Conservation (phyloP, 2,797 vertebrate genomes). For the Tragopan temminckii region DNA sequence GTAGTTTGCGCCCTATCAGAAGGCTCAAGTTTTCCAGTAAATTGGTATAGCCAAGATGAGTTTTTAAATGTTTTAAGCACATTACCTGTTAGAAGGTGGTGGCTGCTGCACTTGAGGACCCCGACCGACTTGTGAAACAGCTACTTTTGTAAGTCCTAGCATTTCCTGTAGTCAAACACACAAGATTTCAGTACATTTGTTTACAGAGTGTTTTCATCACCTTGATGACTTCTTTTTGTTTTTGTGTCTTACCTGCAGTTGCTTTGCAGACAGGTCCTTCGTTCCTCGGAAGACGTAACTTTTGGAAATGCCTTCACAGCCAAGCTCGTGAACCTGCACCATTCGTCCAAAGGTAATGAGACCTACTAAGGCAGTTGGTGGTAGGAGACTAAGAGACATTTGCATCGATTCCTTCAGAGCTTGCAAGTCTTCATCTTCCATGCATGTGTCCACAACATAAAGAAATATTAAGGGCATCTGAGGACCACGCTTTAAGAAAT, state of each 20-base stretch:
- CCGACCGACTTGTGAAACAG: constrained; percentile 87
- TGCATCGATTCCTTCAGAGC: constrained; percentile 97
- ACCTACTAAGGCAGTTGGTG: constrained; percentile 93
- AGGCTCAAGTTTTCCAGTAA: not conserved
- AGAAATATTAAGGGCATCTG: constrained; percentile 98
- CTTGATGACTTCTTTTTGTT: not conserved
- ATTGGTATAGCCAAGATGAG: not conserved
- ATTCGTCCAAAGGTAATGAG: constrained; percentile 97
- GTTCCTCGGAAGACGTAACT: constrained; percentile 97
- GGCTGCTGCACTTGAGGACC: constrained; percentile 89
- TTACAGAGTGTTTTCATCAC: not conserved
- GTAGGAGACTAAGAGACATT: constrained; percentile 95
- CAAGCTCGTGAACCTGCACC: constrained; percentile 97
- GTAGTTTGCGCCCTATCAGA: not conserved
- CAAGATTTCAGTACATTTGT: not conserved
- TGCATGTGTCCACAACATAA: constrained; percentile 97
- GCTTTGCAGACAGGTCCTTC: constrained; percentile 94
- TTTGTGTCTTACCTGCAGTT: constrained; percentile 87
- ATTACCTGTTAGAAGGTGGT: constrained; percentile 93
- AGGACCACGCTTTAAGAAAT: constrained; percentile 88
- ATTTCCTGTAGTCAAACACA: constrained; percentile 87
- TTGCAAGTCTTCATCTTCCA: constrained; percentile 98
- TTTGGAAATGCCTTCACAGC: constrained; percentile 97
- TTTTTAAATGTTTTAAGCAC: not conserved
- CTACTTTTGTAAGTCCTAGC: constrained; percentile 92